phyloP scores from a whole-genome alignment of 2,113 vertebrate species.

The Pitta sordida region DNA sequence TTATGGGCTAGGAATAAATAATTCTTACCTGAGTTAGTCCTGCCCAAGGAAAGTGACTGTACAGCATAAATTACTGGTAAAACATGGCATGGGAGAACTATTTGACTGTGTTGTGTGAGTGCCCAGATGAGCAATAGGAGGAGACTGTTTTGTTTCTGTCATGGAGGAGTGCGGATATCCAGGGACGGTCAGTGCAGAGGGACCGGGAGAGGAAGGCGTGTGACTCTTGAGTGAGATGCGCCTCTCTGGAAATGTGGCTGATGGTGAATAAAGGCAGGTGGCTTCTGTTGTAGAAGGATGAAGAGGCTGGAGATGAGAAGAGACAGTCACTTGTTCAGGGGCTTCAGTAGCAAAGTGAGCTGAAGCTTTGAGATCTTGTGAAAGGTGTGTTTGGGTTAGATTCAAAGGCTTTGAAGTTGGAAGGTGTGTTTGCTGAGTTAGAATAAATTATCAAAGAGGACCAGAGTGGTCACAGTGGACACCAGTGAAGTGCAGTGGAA shows the following conservation, averaged over 20 bases:
- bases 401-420: background rate
- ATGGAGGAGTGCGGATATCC: fast-evolving
- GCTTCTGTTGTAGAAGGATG: background rate
- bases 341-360: background rate
- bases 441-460: background rate
- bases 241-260: background rate
- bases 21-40: background rate
- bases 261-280: background rate
- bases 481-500: background rate
- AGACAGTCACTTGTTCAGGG: background rate
- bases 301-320: background rate
- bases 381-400: background rate
- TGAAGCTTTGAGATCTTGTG: background rate
- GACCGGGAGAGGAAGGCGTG: background rate
- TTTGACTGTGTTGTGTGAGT: background rate
- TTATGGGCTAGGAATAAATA: background rate
- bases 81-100: background rate
- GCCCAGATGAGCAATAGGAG: background rate
- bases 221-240: background rate
- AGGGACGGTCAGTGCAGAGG: background rate
- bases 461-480: background rate
- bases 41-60: background rate
- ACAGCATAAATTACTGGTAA: background rate
- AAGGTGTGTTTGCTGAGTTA: background rate
- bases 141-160: fast-evolving